Evolutionary conservation across 2,797 vertebrate species (phyloP), one percentile per base, ranked within the genome.

Genomic region (Hybognathus amarus): DNA sequence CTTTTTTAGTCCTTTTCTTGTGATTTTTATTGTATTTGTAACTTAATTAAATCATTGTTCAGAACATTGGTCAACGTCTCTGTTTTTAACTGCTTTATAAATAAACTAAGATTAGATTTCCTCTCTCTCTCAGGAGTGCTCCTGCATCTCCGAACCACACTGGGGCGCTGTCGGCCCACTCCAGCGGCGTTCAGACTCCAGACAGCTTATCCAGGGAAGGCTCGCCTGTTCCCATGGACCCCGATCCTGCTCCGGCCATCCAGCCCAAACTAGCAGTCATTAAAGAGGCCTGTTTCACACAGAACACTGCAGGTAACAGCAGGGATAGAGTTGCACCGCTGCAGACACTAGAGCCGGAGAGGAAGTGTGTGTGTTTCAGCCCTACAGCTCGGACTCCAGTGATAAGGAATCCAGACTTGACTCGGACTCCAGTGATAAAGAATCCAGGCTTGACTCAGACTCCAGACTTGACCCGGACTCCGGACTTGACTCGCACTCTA

Each of bases 81-180:
- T 59, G 10, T 2, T 12, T n/a, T 59, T 12, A n/a, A 5, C n/a
- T 59, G 54, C 22, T 24, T 12, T 24, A 24, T 59, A 24, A 11
- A n/a, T 12, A 5, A 59, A 12, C 22, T 59, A 11, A 24, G 54
- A 40, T 22, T 10, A 71, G 79, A 59, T 52, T 33, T 40, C 20
- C 3, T 24, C 27, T 1, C 22, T 33, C 47, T 77, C n/a, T n/a
- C 93, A 99, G 98, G 95, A 99, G 98, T 76, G 98, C 98, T 83
- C 98, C 98, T 5, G 97, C 98, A 8, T 99, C 98, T 90, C 98
- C 98, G 78, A 99, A 96, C 93, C 98, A 99, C 89, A 96, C 96
- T 0, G 97, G 97, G 89, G 96, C 94, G 50, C 93, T 99, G 88
- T 99, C 98, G 5, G 97, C 97, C 0, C 97, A 98, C 92, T 98